These are phyloP conservation scores for Melinaea marsaeus DNA, from an alignment of 2,888 invertebrate species.

Conservation along the genomic window DNA sequence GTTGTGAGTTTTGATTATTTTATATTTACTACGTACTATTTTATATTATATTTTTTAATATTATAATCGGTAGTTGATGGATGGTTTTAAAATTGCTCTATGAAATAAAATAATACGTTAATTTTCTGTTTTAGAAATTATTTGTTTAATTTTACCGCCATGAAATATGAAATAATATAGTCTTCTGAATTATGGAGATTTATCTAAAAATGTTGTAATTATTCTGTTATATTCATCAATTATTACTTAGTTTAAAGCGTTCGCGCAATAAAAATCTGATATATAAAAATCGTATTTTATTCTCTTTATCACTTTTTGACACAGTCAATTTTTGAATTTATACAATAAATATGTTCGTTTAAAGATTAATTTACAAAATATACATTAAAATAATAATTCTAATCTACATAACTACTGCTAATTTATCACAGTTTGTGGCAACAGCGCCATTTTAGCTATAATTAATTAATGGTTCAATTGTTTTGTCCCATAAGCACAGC, in stretches of 20 bases:
- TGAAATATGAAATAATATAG: too few species aligned
- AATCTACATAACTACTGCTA: conserved; percentile 57
- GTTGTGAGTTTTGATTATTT: not conserved
- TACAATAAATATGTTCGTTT: conserved; percentile 73
- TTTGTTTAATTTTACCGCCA: too few species aligned
- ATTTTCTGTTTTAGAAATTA: too few species aligned
- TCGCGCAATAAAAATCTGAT: conserved; percentile 3
- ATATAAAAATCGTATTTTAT: conserved; percentile 55
- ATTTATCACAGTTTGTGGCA: conserved; percentile 75
- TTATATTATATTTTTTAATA: too few species aligned
- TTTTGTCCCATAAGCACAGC: conserved; percentile 66
- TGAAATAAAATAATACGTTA: too few species aligned
- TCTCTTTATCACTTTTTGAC: conserved; percentile 69
- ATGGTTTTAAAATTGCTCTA: too few species aligned
- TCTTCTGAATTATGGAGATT: too few species aligned
- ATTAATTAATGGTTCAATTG: conserved; percentile 61
- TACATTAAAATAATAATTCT: conserved; percentile 56
- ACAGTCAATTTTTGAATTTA: conserved; percentile 62
- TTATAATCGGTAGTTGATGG: too few species aligned
- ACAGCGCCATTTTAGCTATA: conserved; percentile 60
- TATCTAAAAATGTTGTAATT: too few species aligned
- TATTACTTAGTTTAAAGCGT: too few species aligned
- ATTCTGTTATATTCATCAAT: too few species aligned
- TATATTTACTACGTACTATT: not conserved
- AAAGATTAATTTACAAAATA: conserved; percentile 65